phyloP scores from a whole-genome alignment of 53 echinoderm and acorn worm genomes.

The Astropecten irregularis region DNA sequence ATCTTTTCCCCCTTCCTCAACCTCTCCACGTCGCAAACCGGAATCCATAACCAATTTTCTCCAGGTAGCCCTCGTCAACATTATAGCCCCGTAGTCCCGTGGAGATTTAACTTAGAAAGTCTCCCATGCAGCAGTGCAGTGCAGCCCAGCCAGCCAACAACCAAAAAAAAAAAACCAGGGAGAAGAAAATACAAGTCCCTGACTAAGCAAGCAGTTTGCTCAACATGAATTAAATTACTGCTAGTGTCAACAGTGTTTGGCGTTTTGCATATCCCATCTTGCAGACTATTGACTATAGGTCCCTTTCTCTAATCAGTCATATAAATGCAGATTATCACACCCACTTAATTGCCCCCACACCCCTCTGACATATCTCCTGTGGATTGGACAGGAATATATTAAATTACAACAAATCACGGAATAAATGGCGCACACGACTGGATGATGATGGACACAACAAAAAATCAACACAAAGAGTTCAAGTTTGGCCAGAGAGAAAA shows the following conservation, averaged over 20 bases:
- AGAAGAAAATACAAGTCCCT: not conserved
- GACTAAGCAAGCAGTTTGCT: conserved; percentile 15
- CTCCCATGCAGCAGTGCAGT: too few relatives aligned
- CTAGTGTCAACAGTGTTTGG: not conserved
- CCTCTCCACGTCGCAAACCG: too few relatives aligned
- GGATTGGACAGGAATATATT: not conserved
- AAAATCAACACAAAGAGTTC: too few relatives aligned
- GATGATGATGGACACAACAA: too few relatives aligned
- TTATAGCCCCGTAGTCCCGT: too few relatives aligned
- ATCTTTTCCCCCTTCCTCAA: too few relatives aligned
- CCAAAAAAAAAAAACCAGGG: not conserved
- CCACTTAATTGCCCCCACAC: conserved; percentile 22
- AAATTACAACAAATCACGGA: not conserved
- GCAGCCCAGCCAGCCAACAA: too few relatives aligned
- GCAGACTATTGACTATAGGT: not conserved
- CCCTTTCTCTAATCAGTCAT: conserved; percentile 16
- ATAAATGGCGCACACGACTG: too few relatives aligned
- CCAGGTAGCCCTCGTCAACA: too few relatives aligned
- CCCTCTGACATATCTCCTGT: conserved; percentile 3
- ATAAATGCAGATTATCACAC: conserved; percentile 53
- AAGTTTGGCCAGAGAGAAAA: too few relatives aligned
- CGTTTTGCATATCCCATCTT: conserved; percentile 1
- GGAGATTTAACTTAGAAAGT: too few relatives aligned
- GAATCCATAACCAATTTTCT: too few relatives aligned
- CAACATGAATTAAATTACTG: conserved; percentile 28